Evolutionary conservation across 2,797 vertebrate genomes (phyloP).

Genomic region (Lophius americanus): DNA sequence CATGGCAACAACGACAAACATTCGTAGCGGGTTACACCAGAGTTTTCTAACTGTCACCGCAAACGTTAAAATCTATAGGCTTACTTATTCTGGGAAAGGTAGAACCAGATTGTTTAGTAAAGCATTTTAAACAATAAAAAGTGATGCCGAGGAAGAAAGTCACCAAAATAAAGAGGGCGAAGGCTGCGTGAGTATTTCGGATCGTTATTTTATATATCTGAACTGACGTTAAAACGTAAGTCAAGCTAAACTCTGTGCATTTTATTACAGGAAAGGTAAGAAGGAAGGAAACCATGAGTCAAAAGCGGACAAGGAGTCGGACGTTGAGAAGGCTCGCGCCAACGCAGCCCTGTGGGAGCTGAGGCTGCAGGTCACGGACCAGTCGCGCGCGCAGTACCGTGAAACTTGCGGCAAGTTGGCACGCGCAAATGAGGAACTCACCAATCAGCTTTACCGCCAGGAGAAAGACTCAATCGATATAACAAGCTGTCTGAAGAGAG

Average conservation of each 20-base stretch:
- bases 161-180: conserved; percentile 70
- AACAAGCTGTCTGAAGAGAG: conserved; percentile 73
- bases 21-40: neutral
- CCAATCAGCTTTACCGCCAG: conserved; percentile 75
- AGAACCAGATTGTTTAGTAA: neutral
- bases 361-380: conserved; percentile 80
- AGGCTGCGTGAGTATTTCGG: conserved; percentile 69
- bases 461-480: conserved; percentile 83
- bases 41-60: neutral
- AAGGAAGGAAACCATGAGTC: conserved; percentile 75
- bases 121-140: neutral
- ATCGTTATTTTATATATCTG: neutral
- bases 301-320: conserved; percentile 80
- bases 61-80: neutral
- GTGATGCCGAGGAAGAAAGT: conserved; percentile 76
- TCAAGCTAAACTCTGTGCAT: too few species aligned
- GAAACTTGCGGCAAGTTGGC: conserved; percentile 78
- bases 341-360: conserved; percentile 88
- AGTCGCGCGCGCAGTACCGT: conserved; percentile 79
- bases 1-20: neutral
- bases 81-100: neutral
- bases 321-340: conserved; percentile 83
- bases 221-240: neutral
- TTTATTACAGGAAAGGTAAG: conserved; percentile 76
- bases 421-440: conserved; percentile 82